Base-by-base conservation (phyloP, 92 coral and sea anemone genomes). In the Metridium senile region DNA sequence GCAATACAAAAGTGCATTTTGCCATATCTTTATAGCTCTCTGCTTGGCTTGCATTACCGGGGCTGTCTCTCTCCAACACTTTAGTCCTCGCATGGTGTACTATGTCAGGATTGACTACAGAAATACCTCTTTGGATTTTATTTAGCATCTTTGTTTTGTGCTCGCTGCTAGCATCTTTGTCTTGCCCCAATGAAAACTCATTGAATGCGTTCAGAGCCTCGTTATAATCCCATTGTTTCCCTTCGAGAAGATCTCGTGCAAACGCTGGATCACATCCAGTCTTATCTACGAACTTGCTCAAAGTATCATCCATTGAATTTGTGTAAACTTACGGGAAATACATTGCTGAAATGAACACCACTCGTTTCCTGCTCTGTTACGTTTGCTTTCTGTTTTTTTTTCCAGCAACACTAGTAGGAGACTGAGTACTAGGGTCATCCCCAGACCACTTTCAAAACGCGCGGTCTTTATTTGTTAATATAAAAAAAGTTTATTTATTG, bases 91-190 rank as follows among this genome's bases (percentile, higher is more conserved):
- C 91, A 74, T 92, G 85, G 13, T 56, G 83, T 1, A 95, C 99
- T 47, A 95, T 89, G 56, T 95, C 99, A 26, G 97, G 69, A 70
- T 92, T 93, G 21, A 95, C 99, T 80, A 92, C 89, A 59, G 99
- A 95, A 47, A 95, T 83, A 6, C 99, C 99, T 70, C 99, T 78
- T 35, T 74, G 71, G 11, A 79, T 76, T 81, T 92, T 95, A 58
- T 88, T 76, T 68, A 71, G 33, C 20, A 20, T 33, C n/a, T 33
- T 70, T 54, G 49, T 70, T 33, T 43, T 56, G 34, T 39, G 57
- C 29, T 45, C 47, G 25, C 28, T 26, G 32, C 65, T 32, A 64
- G 33, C 70, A 31, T 30, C 19, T 30, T 52, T 70, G 27, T 86
- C 69, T 33, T 57, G 32, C 58, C 89, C 97, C 20, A 91, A 53